A percentile compares a stretch with the other conserved stretches of the same genome.
Conservation (phyloP, 1,140 invertebrate species). For the Drosophila virilis region DNA sequence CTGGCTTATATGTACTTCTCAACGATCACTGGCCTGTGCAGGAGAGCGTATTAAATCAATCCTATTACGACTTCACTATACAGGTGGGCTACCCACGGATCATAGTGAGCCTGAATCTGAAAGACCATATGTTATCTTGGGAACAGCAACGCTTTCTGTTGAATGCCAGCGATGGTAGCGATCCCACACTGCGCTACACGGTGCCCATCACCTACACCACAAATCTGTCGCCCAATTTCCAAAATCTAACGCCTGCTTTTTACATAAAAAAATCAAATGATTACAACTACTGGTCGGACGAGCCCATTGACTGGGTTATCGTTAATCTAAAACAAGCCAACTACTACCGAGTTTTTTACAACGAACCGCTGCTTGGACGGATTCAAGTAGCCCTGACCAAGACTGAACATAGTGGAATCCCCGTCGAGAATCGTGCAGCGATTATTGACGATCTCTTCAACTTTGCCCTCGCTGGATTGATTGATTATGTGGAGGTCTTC, state of each 20-base stretch:
- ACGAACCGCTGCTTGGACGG: slow-evolving; percentile 85
- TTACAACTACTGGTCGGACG: no score
- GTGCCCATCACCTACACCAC: slow-evolving; percentile 88
- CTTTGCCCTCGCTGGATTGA: slow-evolving; percentile 86
- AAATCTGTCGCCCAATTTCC: slow-evolving; percentile 85
- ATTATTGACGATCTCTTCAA: slow-evolving; percentile 91
- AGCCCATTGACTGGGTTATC: slow-evolving; percentile 82
- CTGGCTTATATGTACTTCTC: slow-evolving; percentile 33
- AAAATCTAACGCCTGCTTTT: slow-evolving; percentile 85
- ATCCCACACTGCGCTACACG: slow-evolving; percentile 85
- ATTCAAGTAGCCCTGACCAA: slow-evolving; percentile 84
- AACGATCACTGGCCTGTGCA: slow-evolving; percentile 23
- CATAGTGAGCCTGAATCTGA: slow-evolving; percentile 84
- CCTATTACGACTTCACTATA: slow-evolving; percentile 91
- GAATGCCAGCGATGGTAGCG: slow-evolving; percentile 66
- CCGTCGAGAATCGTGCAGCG: slow-evolving; percentile 90
- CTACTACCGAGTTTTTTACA: slow-evolving; percentile 88
- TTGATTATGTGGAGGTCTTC: slow-evolving; percentile 85
- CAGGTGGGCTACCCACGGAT: slow-evolving; percentile 96
- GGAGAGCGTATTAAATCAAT: no score
- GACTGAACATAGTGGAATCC: slow-evolving; percentile 85
- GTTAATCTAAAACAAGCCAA: slow-evolving; percentile 85
- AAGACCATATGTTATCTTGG: slow-evolving; percentile 26
- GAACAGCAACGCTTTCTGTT: slow-evolving; percentile 85
- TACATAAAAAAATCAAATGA: no score